Evolutionary conservation across 1,140 invertebrate genomes (phyloP), one percentile per base, ranked within the genome.

Genomic region (Coenobita brevimanus): DNA sequence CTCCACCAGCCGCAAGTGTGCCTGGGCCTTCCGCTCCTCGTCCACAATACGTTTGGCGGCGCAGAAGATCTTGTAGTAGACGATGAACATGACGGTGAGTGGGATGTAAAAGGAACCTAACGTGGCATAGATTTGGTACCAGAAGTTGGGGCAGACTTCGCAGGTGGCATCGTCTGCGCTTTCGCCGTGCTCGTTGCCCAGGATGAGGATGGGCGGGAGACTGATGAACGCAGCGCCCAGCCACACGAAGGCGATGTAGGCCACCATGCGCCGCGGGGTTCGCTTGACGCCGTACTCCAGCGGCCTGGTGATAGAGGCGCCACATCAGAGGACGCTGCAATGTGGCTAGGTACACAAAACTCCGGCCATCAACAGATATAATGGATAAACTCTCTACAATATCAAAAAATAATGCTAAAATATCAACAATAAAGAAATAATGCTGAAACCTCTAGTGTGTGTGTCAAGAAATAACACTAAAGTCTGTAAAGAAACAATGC

Each of bases 21-120:
- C 90, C 82, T 89, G 89, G 0, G 90, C 84, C 43, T 89, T 82
- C 27, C 86, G 88, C 82, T 90, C 93, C 92, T 97, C 96, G 3
- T 97, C 93, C 10, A 97, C 92, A 60, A 97, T 94, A 84, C 96
- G 94, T 71, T 96, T 94, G 0, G 97, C 98, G 0, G 97, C 97
- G 89, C 98, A 94, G 92, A 97, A 99, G 91, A 99, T 99, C 93
- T 98, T 97, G 46, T 98, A 94, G 92, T 99, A 99, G 10, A 99
- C 98, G 89, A 98, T 96, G 43, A 97, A 97, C 97, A 99, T 99
- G 90, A 99, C 96, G 38, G 97, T 93, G 82, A 99, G 93, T 0
- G 98, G 98, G 91, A 99, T 97, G 93, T 97, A 99, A 93, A 99
- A 99, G 0, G 98, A 98, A 13, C 97, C 98, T 24, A 98, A 95